Evolutionary conservation across 2,797 vertebrate species (phyloP), one percentile per base, ranked within the genome.

Genomic region (Micrastur ruficollis): DNA sequence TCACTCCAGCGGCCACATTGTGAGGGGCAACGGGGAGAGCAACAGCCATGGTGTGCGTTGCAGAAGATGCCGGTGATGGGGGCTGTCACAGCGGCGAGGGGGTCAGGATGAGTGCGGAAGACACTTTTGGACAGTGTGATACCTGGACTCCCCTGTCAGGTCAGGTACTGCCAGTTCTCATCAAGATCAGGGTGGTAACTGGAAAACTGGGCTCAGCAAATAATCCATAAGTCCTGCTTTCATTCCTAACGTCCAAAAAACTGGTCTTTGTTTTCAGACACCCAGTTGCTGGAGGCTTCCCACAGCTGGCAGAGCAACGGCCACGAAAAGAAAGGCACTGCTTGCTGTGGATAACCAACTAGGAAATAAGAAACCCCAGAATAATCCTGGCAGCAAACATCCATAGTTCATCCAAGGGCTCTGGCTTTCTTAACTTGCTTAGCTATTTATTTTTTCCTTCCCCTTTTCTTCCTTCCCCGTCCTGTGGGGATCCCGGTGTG

Each of bases 401-500:
- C 66, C 46, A 22, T 4, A 29, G 55, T 49, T 81, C 46, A 34
- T 9, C 31, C 36, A 18, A 50, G 36, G 36, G 79, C 65, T 70
- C 79, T 50, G 44, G 29, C 36, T 59, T 42, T 29, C 79, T 61
- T 23, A 38, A 34, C 55, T 61, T 50, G 55, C 79, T 70, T 23
- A 61, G 31, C 31, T 15, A 14, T 40, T 59, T 59, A 42, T 50
- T 59, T n/a, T 58, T 40, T 4, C 18, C 34, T 70, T 40, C 15
- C 31, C 10, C 53, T 42, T 59, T n/a, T 29, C 46, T 42, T 34
- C 19, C 44, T 12, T 17, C 44, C 42, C 17, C 3, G 0, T 40
- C 31, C 65, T 23, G 34, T 14, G 34, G 52, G 78, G 29, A 12
- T 58, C 79, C 53, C 14, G 0, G 34, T 1, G 0, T 2, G 1